phyloP scores from a whole-genome alignment of 1,140 invertebrate species.

The Brachionus rubens region DNA sequence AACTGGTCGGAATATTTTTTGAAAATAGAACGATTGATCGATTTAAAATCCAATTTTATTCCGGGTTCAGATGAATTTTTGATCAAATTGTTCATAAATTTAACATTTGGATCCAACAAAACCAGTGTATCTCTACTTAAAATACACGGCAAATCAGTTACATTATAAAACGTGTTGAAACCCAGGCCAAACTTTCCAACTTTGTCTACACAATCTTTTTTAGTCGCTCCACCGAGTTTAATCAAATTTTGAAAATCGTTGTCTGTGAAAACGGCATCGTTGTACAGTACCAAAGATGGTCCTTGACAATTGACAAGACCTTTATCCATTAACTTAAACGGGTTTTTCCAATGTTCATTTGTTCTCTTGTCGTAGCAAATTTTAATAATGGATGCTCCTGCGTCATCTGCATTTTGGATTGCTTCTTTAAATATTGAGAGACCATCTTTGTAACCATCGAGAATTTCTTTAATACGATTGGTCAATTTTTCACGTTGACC shows the following conservation, averaged over 20 bases:
- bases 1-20: constrained; percentile 51
- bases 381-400: constrained; percentile 59
- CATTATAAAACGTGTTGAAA: constrained; percentile 56
- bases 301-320: constrained; percentile 53
- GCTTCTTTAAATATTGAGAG: constrained; percentile 54
- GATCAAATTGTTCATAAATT: constrained; percentile 26
- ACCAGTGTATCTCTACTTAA: constrained; percentile 52
- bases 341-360: constrained; percentile 32
- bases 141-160: constrained; percentile 57
- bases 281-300: constrained; percentile 53
- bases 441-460: constrained; percentile 53
- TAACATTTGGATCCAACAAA: constrained; percentile 47
- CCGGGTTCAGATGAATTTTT: constrained; percentile 50
- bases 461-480: constrained; percentile 51
- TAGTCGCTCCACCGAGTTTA: constrained; percentile 53
- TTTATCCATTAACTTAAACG: constrained; percentile 50
- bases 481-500: constrained; percentile 54
- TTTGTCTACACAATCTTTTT: constrained; percentile 51
- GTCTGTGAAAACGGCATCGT: constrained; percentile 52
- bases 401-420: constrained; percentile 57
- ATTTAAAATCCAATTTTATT: constrained; percentile 51
- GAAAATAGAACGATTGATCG: constrained; percentile 46
- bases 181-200: constrained; percentile 56
- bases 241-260: constrained; percentile 53
- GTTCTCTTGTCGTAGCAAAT: constrained; percentile 58